Evolutionary conservation across 2,797 vertebrate genomes (phyloP).

Genomic region (Enteromius argenteus): DNA sequence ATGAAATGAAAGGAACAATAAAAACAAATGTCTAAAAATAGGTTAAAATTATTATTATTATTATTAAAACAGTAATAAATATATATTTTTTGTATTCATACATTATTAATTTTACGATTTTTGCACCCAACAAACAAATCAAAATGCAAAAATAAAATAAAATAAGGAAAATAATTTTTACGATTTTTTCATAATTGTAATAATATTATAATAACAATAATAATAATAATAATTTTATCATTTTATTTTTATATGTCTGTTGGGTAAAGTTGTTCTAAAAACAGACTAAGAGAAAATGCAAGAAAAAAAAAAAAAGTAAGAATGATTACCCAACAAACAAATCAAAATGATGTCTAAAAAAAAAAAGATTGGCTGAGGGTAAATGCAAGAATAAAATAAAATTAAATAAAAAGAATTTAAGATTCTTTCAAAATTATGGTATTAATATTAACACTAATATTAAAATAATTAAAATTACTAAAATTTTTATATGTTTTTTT

Average conservation of each 20-base stretch:
- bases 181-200: no score
- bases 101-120: background rate
- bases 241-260: no score
- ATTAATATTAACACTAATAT: background rate
- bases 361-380: background rate
- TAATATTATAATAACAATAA: no score
- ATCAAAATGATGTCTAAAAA: background rate
- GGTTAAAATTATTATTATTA: background rate
- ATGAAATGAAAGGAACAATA: background rate
- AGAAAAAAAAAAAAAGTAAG: no score
- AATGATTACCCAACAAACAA: background rate
- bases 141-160: background rate
- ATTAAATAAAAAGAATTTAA: background rate
- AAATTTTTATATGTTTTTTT: no score
- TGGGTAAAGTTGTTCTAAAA: no score
- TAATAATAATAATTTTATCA: no score
- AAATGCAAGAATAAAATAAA: background rate
- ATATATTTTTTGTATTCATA: background rate
- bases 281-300: no score
- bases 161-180: background rate
- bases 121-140: background rate
- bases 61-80: background rate
- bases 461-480: background rate
- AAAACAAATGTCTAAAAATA: background rate
- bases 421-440: background rate